phyloP scores from a whole-genome alignment of 2,797 vertebrate species.

The Artibeus jamaicensis region DNA sequence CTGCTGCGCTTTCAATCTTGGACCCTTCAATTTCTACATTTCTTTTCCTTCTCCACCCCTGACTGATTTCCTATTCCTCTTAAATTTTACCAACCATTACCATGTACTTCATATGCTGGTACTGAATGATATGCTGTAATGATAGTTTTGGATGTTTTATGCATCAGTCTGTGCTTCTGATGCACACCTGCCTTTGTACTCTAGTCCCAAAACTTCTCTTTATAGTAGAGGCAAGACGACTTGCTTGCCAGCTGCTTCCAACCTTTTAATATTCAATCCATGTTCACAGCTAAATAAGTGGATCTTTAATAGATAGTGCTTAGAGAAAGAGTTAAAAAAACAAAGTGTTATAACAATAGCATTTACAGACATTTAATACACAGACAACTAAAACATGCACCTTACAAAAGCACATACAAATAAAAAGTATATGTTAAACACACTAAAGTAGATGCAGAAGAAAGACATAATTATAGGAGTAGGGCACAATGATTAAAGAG shows the following conservation, averaged over 20 bases:
- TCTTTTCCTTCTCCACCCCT: not conserved
- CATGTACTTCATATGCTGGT: not conserved
- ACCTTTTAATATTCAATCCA: not conserved
- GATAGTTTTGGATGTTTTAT: not conserved
- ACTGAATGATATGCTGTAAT: not conserved
- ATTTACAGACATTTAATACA: not conserved
- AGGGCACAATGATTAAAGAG: not conserved
- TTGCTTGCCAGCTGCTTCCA: not conserved
- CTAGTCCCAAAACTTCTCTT: not conserved
- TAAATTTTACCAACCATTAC: not conserved
- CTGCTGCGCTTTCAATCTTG: not conserved
- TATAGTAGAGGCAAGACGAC: not conserved
- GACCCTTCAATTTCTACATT: not conserved
- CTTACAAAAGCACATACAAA: not conserved
- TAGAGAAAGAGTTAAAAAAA: not conserved
- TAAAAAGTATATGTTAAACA: not conserved
- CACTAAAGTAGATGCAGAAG: not conserved
- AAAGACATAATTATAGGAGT: not conserved
- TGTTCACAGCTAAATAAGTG: not conserved
- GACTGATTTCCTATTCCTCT: not conserved
- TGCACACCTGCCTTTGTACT: not conserved
- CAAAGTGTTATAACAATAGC: not conserved
- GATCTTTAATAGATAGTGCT: not conserved
- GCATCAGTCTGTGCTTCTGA: not conserved
- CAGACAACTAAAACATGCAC: not conserved